phyloP scores from a whole-genome alignment of 2,797 vertebrate genomes.

The Sebastes vulpes region DNA sequence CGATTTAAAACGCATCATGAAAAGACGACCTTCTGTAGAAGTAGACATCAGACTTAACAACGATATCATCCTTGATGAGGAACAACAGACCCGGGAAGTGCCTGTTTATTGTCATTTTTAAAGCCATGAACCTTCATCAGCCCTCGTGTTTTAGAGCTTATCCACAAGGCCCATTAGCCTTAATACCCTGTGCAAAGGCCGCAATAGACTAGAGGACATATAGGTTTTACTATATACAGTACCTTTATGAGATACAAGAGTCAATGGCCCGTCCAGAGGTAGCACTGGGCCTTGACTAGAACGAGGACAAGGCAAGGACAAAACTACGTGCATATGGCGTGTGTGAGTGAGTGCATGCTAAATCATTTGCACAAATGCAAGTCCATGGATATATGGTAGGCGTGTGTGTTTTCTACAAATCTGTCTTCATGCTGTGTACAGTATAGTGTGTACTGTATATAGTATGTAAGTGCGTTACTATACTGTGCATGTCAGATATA shows the following conservation, averaged over 20 bases:
- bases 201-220: slow-evolving; percentile 56
- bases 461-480: background rate
- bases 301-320: slow-evolving; percentile 59
- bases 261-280: slow-evolving; percentile 64
- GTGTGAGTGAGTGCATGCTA: background rate
- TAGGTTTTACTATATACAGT: slow-evolving; percentile 54
- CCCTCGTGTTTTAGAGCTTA: slow-evolving; percentile 66
- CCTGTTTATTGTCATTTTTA: slow-evolving; percentile 52
- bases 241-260: slow-evolving; percentile 71
- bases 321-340: background rate
- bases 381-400: background rate
- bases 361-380: background rate
- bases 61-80: slow-evolving; percentile 60
- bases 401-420: background rate
- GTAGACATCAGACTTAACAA: slow-evolving; percentile 47
- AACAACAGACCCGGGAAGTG: slow-evolving; percentile 41
- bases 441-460: background rate
- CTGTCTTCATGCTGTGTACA: background rate
- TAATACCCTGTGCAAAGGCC: slow-evolving; percentile 53
- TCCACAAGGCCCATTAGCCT: slow-evolving; percentile 66
- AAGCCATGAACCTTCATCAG: slow-evolving; percentile 56
- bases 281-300: slow-evolving; percentile 65
- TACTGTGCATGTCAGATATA: background rate
- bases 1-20: slow-evolving; percentile 25
- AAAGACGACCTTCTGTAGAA: slow-evolving; percentile 24